These are phyloP conservation scores for Limnothrissa miodon DNA, from an alignment of 2,113 vertebrate species.

Conservation along the genomic window DNA sequence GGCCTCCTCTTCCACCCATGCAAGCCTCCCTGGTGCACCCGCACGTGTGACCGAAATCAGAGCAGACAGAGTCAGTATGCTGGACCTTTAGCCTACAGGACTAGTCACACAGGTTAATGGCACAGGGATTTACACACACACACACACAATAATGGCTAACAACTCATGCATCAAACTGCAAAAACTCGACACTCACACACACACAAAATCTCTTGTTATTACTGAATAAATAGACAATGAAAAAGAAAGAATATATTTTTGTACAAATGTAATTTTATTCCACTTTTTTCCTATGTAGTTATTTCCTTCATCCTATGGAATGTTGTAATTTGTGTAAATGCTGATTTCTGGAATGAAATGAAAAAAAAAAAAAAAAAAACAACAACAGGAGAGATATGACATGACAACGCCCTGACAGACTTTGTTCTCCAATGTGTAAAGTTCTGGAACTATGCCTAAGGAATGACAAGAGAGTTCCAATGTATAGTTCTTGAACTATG, in stretches of 20 bases:
- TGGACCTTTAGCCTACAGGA: background rate
- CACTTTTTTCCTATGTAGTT: conserved; percentile 60
- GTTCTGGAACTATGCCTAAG: conserved; percentile 27
- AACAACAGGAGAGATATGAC: conserved; percentile 38
- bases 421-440: conserved; percentile 17
- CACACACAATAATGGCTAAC: too few species aligned
- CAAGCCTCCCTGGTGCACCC: background rate
- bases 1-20: background rate
- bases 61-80: background rate
- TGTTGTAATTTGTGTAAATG: conserved; percentile 67
- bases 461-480: background rate
- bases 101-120: background rate
- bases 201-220: background rate
- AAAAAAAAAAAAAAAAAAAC: too few species aligned
- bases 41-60: background rate
- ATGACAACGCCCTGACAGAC: background rate
- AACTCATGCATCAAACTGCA: background rate
- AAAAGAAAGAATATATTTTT: conserved; percentile 76
- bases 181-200: background rate
- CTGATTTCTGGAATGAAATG: conserved; percentile 44
- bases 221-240: conserved; percentile 43
- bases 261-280: conserved; percentile 77
- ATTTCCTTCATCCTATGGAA: conserved; percentile 58
- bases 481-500: too few species aligned
- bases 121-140: background rate